phyloP scores from a whole-genome alignment of 2,888 invertebrate species.

The Tinea pellionella region DNA sequence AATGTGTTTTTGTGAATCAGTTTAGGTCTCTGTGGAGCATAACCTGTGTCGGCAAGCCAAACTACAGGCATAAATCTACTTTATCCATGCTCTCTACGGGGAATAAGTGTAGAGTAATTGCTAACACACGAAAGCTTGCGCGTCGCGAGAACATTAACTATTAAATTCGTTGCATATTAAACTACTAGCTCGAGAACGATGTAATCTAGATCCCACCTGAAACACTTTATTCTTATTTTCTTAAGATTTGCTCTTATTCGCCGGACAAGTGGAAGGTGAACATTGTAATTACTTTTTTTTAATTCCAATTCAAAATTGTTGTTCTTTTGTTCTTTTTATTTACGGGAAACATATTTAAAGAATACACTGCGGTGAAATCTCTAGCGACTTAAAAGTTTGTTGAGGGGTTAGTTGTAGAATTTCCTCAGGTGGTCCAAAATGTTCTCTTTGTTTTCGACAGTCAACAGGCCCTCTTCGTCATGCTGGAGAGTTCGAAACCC shows the following conservation, averaged over 20 bases:
- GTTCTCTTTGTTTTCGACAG: constrained; percentile 57
- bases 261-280: constrained; percentile 15
- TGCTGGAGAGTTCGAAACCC: constrained; percentile 48
- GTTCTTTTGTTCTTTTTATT: not conserved
- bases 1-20: constrained; percentile 26
- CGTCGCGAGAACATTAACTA: constrained; percentile 62
- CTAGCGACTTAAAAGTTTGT: constrained; percentile 41
- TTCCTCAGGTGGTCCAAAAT: constrained; percentile 23
- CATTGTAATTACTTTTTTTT: not conserved
- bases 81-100: constrained; percentile 37
- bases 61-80: constrained; percentile 55
- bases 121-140: constrained; percentile 47
- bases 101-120: constrained; percentile 64
- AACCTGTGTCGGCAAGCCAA: constrained; percentile 45
- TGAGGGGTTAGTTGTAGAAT: constrained; percentile 24
- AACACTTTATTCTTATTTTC: constrained; percentile 20
- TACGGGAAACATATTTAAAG: not conserved
- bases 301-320: not conserved
- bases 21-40: constrained; percentile 31
- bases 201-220: constrained; percentile 44
- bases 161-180: constrained; percentile 69
- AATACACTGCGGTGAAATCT: constrained; percentile 21
- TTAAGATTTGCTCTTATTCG: constrained; percentile 26
- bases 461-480: constrained; percentile 46
- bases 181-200: constrained; percentile 48